phyloP scores from a whole-genome alignment of 2,113 vertebrate genomes.

The Noturus placidus region DNA sequence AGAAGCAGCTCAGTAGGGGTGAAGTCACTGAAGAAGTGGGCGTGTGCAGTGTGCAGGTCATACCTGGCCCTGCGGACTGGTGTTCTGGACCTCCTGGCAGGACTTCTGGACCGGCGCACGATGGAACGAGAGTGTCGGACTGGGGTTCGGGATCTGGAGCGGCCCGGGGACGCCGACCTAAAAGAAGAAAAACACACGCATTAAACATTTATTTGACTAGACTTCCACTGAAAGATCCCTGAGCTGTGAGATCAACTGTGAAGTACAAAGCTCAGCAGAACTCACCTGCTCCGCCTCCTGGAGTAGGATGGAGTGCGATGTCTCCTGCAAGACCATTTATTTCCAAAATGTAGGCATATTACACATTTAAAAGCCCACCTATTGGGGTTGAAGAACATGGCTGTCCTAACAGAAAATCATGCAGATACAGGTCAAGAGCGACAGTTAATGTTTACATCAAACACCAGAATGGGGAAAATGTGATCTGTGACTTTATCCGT shows the following conservation, averaged over 20 bases:
- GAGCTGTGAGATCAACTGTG: neutral
- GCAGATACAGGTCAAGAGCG: no score
- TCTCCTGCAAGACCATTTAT: constrained; percentile 67
- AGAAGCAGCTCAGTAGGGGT: neutral
- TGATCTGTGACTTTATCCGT: no score
- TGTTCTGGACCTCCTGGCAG: constrained; percentile 65
- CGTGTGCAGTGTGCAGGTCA: no score
- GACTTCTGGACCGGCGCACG: constrained; percentile 51
- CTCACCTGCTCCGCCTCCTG: constrained; percentile 75
- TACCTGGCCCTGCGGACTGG: constrained; percentile 51
- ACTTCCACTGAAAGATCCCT: neutral
- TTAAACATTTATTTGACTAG: neutral
- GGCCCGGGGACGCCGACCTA: constrained; percentile 73
- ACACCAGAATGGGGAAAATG: no score
- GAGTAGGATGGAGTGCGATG: constrained; percentile 75
- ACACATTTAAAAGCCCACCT: no score
- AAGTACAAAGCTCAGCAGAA: neutral
- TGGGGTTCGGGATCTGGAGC: constrained; percentile 74
- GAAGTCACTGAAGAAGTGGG: neutral
- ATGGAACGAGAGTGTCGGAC: constrained; percentile 53
- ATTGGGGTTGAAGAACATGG: no score
- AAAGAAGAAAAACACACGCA: neutral
- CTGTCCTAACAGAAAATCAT: no score
- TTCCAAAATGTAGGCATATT: no score
- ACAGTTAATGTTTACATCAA: no score